Evolutionary conservation across 2,888 invertebrate species (phyloP).

Genomic region (Andrena haemorrhoa): DNA sequence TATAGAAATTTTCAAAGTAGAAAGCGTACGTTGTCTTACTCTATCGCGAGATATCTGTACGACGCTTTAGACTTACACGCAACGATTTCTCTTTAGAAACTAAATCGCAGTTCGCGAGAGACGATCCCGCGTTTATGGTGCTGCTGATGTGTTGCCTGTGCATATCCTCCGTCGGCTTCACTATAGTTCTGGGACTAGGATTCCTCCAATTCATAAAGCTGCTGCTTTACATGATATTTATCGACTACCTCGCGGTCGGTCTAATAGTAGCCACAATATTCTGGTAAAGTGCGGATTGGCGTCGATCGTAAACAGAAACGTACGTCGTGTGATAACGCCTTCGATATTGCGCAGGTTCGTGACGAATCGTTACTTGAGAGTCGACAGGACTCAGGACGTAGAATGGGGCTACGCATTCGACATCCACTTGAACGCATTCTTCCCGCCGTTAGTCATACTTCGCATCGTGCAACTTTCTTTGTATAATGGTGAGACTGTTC

Average conservation of each 20-base stretch:
- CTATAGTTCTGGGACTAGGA: conserved; percentile 90
- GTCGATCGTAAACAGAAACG: not conserved
- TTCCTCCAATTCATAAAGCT: conserved; percentile 91
- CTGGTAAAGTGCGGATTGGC: conserved; percentile 88
- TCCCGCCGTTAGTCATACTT: conserved; percentile 97
- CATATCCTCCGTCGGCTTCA: conserved; percentile 96
- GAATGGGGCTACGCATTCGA: conserved; percentile 99
- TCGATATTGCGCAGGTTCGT: conserved; percentile 89
- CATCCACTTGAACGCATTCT: conserved; percentile 99
- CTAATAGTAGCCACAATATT: conserved; percentile 94
- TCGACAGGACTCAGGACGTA: conserved; percentile 91
- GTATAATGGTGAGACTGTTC: conserved; percentile 89
- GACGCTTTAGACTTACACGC: no score
- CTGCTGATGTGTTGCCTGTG: conserved; percentile 94
- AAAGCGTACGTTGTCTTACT: conserved; percentile 91
- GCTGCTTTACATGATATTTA: conserved; percentile 95
- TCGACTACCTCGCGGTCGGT: conserved; percentile 97
- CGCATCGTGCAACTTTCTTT: conserved; percentile 97
- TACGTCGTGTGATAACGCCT: not conserved
- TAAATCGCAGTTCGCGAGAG: conserved; percentile 99
- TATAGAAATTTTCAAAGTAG: conserved; percentile 98
- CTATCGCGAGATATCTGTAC: no score
- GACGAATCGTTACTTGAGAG: conserved; percentile 91
- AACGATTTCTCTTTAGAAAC: conserved; percentile 90
- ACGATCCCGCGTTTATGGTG: conserved; percentile 99